phyloP scores from a whole-genome alignment of 2,113 vertebrate genomes.

The Corythoichthys haematopterus region DNA sequence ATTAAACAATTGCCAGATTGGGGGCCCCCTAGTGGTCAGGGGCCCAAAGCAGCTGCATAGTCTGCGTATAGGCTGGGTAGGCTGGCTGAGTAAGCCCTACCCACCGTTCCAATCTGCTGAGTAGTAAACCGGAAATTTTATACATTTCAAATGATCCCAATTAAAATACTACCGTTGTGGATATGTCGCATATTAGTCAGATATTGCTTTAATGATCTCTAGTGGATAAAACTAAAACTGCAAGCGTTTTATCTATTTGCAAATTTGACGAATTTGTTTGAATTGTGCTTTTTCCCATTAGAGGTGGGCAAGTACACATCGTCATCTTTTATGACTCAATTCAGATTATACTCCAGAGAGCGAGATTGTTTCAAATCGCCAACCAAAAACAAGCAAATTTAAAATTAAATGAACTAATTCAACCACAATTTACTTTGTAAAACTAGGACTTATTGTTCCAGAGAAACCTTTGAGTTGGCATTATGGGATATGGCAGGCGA shows the following conservation, averaged over 20 bases:
- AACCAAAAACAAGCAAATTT: neutral
- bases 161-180: neutral
- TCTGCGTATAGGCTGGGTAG: too few relatives aligned
- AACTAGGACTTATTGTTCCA: neutral
- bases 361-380: neutral
- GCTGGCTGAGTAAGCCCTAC: too few relatives aligned
- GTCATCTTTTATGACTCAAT: neutral
- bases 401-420: neutral
- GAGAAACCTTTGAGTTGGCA: neutral
- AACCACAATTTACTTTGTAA: neutral
- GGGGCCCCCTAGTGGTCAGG: too few relatives aligned
- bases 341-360: neutral
- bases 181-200: neutral
- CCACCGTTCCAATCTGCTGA: too few relatives aligned
- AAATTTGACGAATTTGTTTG: too few relatives aligned
- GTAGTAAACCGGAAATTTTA: too few relatives aligned
- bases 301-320: neutral
- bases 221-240: neutral
- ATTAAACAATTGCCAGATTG: too few relatives aligned
- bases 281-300: neutral
- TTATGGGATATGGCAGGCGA: slow-evolving; percentile 13
- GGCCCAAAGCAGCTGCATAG: too few relatives aligned
- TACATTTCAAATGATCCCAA: too few relatives aligned
- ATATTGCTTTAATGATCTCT: neutral
- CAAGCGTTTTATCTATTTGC: neutral